Evolutionary conservation across 2,113 vertebrate genomes (phyloP).

Genomic region (Daboia siamensis): DNA sequence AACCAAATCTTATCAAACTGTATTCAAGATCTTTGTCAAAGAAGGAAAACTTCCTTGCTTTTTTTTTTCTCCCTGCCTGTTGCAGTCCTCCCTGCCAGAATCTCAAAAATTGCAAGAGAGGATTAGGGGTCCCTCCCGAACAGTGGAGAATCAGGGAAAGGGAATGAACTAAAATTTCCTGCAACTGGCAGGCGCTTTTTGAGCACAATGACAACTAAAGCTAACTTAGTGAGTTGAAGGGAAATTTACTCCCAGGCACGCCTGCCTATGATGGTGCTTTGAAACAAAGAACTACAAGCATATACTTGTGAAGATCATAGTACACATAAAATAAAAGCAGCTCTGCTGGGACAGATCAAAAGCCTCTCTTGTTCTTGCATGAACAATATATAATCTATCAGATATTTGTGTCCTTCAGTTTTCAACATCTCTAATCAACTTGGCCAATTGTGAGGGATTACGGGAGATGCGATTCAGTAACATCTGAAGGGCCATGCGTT

Average conservation of each 20-base stretch:
- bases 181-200: background rate
- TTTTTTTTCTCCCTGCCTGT: background rate
- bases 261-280: background rate
- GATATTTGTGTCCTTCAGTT: background rate
- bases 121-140: background rate
- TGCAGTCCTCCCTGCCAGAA: background rate
- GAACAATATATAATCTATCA: background rate
- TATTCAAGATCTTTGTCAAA: background rate
- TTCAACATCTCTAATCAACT: background rate
- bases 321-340: background rate
- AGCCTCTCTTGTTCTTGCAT: background rate
- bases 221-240: background rate
- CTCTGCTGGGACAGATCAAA: background rate
- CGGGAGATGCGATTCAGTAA: background rate
- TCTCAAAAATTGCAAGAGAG: no score
- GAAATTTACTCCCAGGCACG: background rate
- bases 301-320: background rate
- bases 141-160: background rate
- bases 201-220: background rate
- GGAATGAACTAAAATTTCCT: background rate
- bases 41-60: background rate
- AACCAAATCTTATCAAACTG: background rate
- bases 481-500: background rate
- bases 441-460: background rate
- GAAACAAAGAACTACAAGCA: background rate